A percentile compares a stretch with the other conserved stretches of the same genome.
Evolutionary conservation across 2,113 vertebrate species (phyloP).

Genomic region (Gyps fulvus): DNA sequence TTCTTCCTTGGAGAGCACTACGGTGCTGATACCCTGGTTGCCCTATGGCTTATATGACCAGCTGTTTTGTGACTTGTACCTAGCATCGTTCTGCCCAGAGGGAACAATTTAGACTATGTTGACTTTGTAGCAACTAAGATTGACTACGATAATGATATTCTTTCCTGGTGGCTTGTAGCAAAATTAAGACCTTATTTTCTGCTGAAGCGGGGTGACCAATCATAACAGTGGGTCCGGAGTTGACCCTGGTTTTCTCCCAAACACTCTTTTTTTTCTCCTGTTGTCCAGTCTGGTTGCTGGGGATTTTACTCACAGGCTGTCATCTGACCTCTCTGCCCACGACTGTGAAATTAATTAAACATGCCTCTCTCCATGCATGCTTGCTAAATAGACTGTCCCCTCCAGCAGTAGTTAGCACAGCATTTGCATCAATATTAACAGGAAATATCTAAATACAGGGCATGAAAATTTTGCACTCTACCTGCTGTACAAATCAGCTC

Average conservation of each 20-base stretch:
- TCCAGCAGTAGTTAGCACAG: background rate
- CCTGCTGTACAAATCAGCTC: background rate
- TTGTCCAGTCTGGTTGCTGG: background rate
- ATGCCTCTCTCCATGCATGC: background rate
- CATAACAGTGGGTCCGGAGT: background rate
- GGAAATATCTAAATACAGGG: background rate
- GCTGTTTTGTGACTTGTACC: background rate
- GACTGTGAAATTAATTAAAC: constrained; percentile 19
- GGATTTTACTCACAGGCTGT: background rate
- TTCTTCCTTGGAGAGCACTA: background rate
- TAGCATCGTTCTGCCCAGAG: background rate
- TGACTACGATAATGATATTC: background rate
- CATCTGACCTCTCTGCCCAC: background rate
- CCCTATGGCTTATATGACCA: background rate
- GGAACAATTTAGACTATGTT: background rate
- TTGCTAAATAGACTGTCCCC: background rate
- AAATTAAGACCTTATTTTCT: background rate
- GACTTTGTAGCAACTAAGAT: background rate
- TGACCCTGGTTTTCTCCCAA: background rate
- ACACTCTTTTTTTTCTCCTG: background rate
- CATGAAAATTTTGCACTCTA: background rate
- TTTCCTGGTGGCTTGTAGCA: background rate
- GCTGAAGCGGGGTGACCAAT: background rate
- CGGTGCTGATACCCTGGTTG: background rate
- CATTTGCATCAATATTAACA: background rate